Evolutionary conservation across 2,888 invertebrate genomes (phyloP), one percentile per base, ranked within the genome.

Genomic region (Acrocera orbiculus): DNA sequence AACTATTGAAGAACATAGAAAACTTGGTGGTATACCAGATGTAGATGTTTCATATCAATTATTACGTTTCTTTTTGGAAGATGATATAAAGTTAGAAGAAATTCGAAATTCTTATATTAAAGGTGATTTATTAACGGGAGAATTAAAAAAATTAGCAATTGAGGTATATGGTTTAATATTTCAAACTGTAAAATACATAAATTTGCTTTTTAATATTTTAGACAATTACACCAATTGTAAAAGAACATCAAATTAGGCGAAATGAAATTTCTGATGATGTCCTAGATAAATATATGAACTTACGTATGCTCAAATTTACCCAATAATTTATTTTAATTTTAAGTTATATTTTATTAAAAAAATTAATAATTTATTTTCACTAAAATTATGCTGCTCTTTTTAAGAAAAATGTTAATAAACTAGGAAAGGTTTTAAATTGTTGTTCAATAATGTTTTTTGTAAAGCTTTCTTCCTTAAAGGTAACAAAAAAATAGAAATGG

Each of bases 11-110:
- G 93, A 96, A 52, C 98, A 98, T 54, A 64, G 82, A 37, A 62
- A 67, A 46, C 62, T 77, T 17, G 96, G 98, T 14, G 98, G 98
- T n/a, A 78, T 96, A 62, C 89, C 95, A 44, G 82, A 85, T 34
- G 74, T 98, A 6, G 98, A 99, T 62, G 89, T 92, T 35, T 77
- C 95, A 0, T 98, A 71, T 64, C 92, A 96, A 56, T 89, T 96
- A 62, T 65, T 98, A 16, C 73, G 70, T 16, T 98, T 93, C 62
- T 98, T 99, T 66, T 53, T 95, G 37, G 93, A 95, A 38, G 90
- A 93, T 58, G 96, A 98, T 52, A 74, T 73, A 1, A 69, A 70
- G 50, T 63, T 99, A 40, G 82, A 81, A 44, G 61, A 78, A 56
- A 76, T 89, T 14, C 51, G 56, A 9, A 17, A 45, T 13, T 53